Evolutionary conservation across 2,797 vertebrate genomes (phyloP), one percentile per base, ranked within the genome.

Genomic region (Pangasius djambal): DNA sequence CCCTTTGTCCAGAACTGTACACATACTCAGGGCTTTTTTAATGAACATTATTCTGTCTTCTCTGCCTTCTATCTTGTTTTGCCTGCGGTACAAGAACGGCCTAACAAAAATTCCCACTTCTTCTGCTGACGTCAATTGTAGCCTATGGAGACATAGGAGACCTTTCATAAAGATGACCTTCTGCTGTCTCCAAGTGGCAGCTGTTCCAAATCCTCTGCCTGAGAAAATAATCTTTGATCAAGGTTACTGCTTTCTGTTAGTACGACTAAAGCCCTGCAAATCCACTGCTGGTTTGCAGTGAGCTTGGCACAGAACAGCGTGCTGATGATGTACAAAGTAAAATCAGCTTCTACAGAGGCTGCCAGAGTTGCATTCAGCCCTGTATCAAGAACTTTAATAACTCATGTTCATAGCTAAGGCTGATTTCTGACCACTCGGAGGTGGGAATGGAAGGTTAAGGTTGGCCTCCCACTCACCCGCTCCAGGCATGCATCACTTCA

Each of bases 171-270:
- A 50, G 50, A 88, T 91, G 89, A 88, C 89, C 87, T 92, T 86
- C 87, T 79, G 55, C 85, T 69, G 55, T 88, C 65, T 89, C 87
- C 65, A 69, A 83, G 55, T 87, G 89, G 82, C 82, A 90, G 90
- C 87, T 85, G 85, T 86, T 67, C 84, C 74, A 81, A 89, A 88
- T 78, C 84, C 87, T 82, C 67, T 82, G 61, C 86, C 85, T 83
- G 75, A 90, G 83, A 90, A 86, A 89, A 89, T 88, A 85, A 89
- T 85, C 88, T 92, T 91, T 90, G 89, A 92, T 92, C 90, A 89
- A 91, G 88, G 91, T 90, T 90, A 90, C 86, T 90, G 83, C 88
- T 90, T 89, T 83, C 87, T 89, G 89, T 85, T 88, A 88, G 87
- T 83, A 88, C 37, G 72, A 83, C 87, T 87, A 86, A 89, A 84